A percentile compares a stretch with the other conserved stretches of the same genome.
phyloP scores from a whole-genome alignment of 2,113 vertebrate genomes.

The Azemiops feae region DNA sequence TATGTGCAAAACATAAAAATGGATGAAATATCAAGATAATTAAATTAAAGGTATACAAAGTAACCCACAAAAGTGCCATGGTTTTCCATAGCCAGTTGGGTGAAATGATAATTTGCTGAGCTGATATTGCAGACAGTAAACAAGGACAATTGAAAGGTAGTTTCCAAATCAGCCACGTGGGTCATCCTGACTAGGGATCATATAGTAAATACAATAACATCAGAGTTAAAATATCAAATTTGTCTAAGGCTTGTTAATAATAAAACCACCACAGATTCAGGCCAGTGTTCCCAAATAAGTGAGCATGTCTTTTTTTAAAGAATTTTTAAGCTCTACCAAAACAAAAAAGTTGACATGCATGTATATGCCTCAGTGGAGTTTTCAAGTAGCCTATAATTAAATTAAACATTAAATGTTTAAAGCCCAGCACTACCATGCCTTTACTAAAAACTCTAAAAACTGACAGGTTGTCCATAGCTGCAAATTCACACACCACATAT shows the following conservation, averaged over 20 bases:
- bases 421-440: constrained; percentile 19
- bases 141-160: background rate
- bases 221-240: background rate
- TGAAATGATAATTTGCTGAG: background rate
- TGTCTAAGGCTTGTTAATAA: background rate
- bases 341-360: background rate
- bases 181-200: background rate
- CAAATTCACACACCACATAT: background rate
- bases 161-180: background rate
- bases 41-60: background rate
- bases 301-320: background rate
- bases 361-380: background rate
- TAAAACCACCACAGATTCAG: background rate
- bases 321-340: background rate
- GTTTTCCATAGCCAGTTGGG: background rate
- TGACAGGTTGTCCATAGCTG: background rate
- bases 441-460: background rate
- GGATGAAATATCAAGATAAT: background rate
- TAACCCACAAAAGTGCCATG: background rate
- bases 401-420: constrained; percentile 9
- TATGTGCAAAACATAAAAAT: background rate
- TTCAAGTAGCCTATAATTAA: background rate
- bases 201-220: background rate
- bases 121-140: background rate
- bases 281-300: background rate